These are phyloP conservation scores for Dryococelus australis DNA, from an alignment of 2,888 invertebrate genomes.

Conservation along the genomic window DNA sequence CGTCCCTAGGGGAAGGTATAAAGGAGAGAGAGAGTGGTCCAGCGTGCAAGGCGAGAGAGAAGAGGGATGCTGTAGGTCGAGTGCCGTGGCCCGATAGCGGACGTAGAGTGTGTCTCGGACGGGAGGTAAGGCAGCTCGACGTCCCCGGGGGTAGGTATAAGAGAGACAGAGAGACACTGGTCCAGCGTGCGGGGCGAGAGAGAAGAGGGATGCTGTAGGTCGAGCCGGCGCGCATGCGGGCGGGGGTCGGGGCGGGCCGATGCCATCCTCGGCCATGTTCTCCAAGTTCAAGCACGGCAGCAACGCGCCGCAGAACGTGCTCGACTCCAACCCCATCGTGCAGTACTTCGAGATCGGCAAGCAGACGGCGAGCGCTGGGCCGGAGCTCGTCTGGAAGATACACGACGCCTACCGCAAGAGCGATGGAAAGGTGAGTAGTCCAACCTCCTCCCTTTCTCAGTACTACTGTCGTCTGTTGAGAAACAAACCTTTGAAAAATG, in stretches of 20 bases:
- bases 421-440: constrained; percentile 84
- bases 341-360: constrained; percentile 88
- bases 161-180: too few species aligned
- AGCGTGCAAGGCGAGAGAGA: too few species aligned
- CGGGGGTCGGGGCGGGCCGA: constrained; percentile 34
- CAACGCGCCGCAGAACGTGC: constrained; percentile 61
- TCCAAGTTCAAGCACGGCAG: constrained; percentile 72
- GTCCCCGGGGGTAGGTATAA: too few species aligned
- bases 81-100: too few species aligned
- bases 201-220: too few species aligned
- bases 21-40: too few species aligned
- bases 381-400: constrained; percentile 90
- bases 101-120: too few species aligned
- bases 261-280: constrained; percentile 70
- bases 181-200: too few species aligned
- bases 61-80: too few species aligned
- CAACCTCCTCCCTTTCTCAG: background rate
- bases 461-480: background rate
- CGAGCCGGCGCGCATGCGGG: background rate
- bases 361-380: constrained; percentile 82
- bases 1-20: too few species aligned
- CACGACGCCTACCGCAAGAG: constrained; percentile 88
- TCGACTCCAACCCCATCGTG: constrained; percentile 83
- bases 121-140: too few species aligned
- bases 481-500: too few species aligned